These are phyloP conservation scores for Drosophila ananassae DNA, from an alignment of 1,140 invertebrate genomes.

Conservation along the genomic window DNA sequence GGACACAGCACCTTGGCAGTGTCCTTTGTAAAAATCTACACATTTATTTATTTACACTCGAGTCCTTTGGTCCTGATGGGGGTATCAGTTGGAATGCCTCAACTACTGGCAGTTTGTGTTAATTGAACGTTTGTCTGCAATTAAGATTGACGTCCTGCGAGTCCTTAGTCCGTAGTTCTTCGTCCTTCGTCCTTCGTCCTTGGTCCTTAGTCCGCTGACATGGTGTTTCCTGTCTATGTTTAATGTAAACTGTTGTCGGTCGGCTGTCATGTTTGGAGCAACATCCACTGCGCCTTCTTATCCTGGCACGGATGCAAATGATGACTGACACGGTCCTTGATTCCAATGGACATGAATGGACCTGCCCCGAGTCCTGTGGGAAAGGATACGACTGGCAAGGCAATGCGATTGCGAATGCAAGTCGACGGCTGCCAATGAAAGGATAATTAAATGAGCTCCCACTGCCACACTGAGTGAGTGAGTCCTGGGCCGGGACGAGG, in stretches of 20 bases:
- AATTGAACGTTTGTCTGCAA: constrained; percentile 2
- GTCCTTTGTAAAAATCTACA: constrained; percentile 24
- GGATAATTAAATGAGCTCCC: constrained; percentile 44
- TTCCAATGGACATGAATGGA: constrained; percentile 1
- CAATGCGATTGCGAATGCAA: constrained; percentile 1
- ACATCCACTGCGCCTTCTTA: background rate
- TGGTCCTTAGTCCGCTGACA: background rate
- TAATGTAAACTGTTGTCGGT: constrained; percentile 1
- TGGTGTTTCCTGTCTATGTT: background rate
- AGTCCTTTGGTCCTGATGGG: background rate
- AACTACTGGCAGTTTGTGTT: background rate
- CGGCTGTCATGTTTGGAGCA: background rate
- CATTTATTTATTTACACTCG: background rate
- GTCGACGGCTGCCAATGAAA: constrained; percentile 6
- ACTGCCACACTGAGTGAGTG: background rate
- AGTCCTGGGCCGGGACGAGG: no score
- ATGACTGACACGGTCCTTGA: background rate
- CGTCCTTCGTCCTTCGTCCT: background rate
- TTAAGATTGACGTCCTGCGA: background rate
- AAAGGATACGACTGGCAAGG: background rate
- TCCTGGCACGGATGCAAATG: background rate
- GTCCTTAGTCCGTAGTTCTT: background rate
- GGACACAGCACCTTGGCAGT: constrained; percentile 27
- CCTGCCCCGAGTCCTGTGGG: no score
- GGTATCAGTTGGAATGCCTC: background rate